phyloP scores from a whole-genome alignment of 2,888 invertebrate species.

The Diachrysia chrysitis region DNA sequence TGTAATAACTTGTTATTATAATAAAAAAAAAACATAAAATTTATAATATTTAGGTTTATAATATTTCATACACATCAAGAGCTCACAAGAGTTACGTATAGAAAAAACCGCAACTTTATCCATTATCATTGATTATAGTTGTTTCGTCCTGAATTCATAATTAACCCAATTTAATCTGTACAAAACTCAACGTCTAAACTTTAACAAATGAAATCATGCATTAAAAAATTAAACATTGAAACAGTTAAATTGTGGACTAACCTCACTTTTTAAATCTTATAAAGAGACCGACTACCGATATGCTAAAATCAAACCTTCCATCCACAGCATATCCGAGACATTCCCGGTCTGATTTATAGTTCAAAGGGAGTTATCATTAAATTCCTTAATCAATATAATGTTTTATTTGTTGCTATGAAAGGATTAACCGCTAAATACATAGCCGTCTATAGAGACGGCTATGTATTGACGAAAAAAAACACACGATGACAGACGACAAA shows the following conservation, averaged over 20 bases:
- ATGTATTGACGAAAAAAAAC: too few species aligned
- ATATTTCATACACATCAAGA: too few species aligned
- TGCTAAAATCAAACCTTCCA: neutral
- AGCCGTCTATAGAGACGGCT: slow-evolving; percentile 12
- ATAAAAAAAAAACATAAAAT: too few species aligned
- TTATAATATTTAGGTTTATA: too few species aligned
- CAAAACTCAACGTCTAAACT: too few species aligned
- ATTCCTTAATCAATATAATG: neutral
- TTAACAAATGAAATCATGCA: neutral
- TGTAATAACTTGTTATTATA: too few species aligned
- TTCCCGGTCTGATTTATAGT: slow-evolving; percentile 1
- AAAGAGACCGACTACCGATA: neutral
- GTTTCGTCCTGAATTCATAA: too few species aligned
- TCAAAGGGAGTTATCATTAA: slow-evolving; percentile 7
- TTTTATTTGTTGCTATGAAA: slow-evolving; percentile 20
- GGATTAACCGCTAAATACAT: slow-evolving; percentile 27
- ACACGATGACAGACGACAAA: slow-evolving; percentile 54
- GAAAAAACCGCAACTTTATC: too few species aligned
- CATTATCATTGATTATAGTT: too few species aligned
- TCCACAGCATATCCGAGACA: neutral
- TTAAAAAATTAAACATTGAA: neutral
- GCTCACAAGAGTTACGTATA: too few species aligned
- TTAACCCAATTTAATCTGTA: too few species aligned
- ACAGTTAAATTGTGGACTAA: neutral
- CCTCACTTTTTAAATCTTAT: neutral